A percentile compares a stretch with the other conserved stretches of the same genome.
Evolutionary conservation across 2,797 vertebrate species (phyloP).

Genomic region (Diplodus sargus): DNA sequence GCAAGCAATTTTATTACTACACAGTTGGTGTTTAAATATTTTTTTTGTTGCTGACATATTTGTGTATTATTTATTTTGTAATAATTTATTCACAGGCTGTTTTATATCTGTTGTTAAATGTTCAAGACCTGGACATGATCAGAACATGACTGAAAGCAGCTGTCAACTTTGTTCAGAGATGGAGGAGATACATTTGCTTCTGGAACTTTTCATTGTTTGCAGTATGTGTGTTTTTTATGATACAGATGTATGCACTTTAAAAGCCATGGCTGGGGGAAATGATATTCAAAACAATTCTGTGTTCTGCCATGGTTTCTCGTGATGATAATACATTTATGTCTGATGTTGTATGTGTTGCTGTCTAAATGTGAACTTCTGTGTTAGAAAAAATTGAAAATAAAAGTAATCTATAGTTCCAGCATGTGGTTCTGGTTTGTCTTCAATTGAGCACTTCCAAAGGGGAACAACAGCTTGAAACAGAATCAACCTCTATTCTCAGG

Average conservation of each 20-base stretch:
- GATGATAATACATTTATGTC: slow-evolving; percentile 41
- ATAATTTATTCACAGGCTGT: slow-evolving; percentile 27
- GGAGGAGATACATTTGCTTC: slow-evolving; percentile 9
- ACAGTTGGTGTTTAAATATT: background rate
- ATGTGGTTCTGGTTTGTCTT: background rate
- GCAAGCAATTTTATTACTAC: slow-evolving; percentile 14
- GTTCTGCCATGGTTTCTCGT: slow-evolving; percentile 31
- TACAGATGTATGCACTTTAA: slow-evolving; percentile 48
- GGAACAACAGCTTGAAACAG: background rate
- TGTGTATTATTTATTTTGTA: slow-evolving; percentile 26
- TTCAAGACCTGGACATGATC: background rate
- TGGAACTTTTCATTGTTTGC: slow-evolving; percentile 28
- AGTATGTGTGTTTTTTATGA: slow-evolving; percentile 48
- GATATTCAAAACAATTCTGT: slow-evolving; percentile 18
- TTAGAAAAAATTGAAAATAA: slow-evolving; percentile 58
- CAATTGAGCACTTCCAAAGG: background rate
- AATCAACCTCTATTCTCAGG: background rate
- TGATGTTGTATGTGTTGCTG: slow-evolving; percentile 55
- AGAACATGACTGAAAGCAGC: background rate
- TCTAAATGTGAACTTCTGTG: slow-evolving; percentile 64
- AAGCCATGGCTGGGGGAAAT: slow-evolving; percentile 44
- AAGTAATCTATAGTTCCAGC: slow-evolving; percentile 21
- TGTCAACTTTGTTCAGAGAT: slow-evolving; percentile 4
- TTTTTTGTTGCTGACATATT: slow-evolving; percentile 4
- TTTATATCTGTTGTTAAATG: background rate